Percentiles rank a stretch among this genome's conserved stretches.
These are phyloP conservation scores for Seira sanloemensis DNA, from an alignment of 2,888 invertebrate species.

Conservation along the genomic window DNA sequence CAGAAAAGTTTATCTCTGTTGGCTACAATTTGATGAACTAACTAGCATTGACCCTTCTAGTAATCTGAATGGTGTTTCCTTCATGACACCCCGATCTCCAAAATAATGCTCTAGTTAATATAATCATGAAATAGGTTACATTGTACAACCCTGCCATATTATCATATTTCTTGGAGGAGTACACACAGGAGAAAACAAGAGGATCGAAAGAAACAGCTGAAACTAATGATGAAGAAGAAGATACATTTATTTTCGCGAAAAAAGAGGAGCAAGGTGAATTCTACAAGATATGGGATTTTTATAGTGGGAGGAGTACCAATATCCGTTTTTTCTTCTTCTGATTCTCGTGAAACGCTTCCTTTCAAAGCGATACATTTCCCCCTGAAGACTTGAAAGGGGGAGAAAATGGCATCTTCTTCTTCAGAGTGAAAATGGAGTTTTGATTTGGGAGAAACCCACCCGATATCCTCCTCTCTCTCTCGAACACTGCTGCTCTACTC, in stretches of 20 bases:
- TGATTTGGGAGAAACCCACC: too few species aligned
- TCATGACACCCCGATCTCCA: too few species aligned
- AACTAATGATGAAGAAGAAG: conserved; percentile 4
- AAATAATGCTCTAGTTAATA: too few species aligned
- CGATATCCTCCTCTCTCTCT: neutral
- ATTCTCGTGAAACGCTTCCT: too few species aligned
- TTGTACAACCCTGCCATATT: too few species aligned
- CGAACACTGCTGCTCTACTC: neutral
- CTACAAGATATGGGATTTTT: neutral
- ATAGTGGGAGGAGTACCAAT: neutral
- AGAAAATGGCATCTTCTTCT: neutral
- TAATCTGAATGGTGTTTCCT: too few species aligned
- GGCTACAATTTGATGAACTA: too few species aligned
- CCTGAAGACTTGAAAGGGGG: neutral
- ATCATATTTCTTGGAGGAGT: neutral
- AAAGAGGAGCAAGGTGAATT: conserved; percentile 13
- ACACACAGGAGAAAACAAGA: neutral
- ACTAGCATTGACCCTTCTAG: too few species aligned
- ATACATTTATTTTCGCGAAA: neutral
- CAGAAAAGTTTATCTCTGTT: too few species aligned
- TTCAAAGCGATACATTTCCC: neutral
- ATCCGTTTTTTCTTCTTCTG: too few species aligned
- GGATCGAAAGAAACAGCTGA: conserved; percentile 14
- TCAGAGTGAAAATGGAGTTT: too few species aligned
- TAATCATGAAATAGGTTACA: too few species aligned